Percentiles rank a stretch among this genome's conserved stretches.
Evolutionary conservation across 2,888 invertebrate genomes (phyloP).

Genomic region (Chrysolina oricalcia): DNA sequence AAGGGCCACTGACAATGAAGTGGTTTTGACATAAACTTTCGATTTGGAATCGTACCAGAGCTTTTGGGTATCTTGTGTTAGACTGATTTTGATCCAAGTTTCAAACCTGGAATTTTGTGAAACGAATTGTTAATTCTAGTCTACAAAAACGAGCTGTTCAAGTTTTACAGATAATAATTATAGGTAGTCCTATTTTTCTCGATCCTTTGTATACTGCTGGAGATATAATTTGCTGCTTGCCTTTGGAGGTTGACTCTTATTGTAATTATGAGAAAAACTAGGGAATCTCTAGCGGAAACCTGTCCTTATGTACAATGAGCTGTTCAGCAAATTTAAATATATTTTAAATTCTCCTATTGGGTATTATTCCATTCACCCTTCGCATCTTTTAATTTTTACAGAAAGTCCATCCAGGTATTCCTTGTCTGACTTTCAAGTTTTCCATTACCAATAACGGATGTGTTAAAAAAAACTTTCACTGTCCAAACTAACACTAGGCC

Average conservation of each 20-base stretch:
- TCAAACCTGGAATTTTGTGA: neutral
- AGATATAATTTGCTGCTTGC: neutral
- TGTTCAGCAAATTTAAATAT: neutral
- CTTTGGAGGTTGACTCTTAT: neutral
- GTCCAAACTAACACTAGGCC: too few species aligned
- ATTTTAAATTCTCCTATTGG: neutral
- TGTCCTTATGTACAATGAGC: neutral
- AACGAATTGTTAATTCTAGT: conserved; percentile 11
- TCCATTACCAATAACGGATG: too few species aligned
- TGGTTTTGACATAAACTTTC: neutral
- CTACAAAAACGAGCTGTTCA: neutral
- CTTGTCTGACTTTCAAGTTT: too few species aligned
- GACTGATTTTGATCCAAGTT: conserved; percentile 10
- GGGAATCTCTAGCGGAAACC: neutral
- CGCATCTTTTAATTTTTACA: too few species aligned
- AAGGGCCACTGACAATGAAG: too few species aligned
- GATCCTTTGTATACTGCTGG: neutral
- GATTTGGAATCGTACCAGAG: neutral
- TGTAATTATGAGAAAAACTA: neutral
- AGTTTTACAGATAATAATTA: neutral
- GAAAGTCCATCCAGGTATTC: too few species aligned
- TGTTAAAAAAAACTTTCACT: too few species aligned
- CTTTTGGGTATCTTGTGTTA: neutral
- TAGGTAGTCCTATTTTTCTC: neutral
- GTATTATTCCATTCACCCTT: neutral